Conservation (phyloP, 2,888 invertebrate species). For the Apodemia duryi region DNA sequence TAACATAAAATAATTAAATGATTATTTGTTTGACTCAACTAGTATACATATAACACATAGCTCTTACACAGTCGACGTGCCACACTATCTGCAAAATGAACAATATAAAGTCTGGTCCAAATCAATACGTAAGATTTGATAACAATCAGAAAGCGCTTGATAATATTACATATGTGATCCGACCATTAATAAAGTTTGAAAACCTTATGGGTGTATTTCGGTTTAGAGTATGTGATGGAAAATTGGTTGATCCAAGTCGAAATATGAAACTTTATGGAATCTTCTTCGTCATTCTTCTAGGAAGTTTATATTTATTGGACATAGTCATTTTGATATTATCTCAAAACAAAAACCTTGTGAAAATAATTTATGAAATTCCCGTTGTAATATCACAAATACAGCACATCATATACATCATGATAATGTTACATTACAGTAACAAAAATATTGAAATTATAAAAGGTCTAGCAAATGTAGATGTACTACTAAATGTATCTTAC, state of each 20-base stretch:
- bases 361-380: conserved; percentile 1
- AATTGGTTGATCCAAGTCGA: conserved; percentile 34
- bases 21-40: not conserved
- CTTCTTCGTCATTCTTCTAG: conserved; percentile 29
- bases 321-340: not conserved
- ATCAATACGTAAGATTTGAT: no score
- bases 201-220: conserved; percentile 46
- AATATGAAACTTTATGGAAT: conserved; percentile 39
- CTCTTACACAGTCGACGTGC: not conserved
- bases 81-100: not conserved
- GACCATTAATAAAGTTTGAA: conserved; percentile 40
- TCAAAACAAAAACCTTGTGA: no score
- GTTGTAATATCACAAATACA: not conserved
- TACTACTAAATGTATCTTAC: conserved; percentile 20
- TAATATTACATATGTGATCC: conserved; percentile 19
- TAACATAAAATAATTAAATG: not conserved
- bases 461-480: conserved; percentile 22
- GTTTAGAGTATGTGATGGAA: conserved; percentile 36
- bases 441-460: conserved; percentile 19
- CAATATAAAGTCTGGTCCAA: not conserved
- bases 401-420: conserved; percentile 17
- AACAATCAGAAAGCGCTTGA: conserved; percentile 3
- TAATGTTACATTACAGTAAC: conserved; percentile 3
- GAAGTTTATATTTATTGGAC: conserved; percentile 26
- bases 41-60: not conserved